Percentiles rank a stretch among this genome's conserved stretches.
These are phyloP conservation scores for Archips xylosteana DNA, from an alignment of 2,888 invertebrate genomes.

Conservation along the genomic window DNA sequence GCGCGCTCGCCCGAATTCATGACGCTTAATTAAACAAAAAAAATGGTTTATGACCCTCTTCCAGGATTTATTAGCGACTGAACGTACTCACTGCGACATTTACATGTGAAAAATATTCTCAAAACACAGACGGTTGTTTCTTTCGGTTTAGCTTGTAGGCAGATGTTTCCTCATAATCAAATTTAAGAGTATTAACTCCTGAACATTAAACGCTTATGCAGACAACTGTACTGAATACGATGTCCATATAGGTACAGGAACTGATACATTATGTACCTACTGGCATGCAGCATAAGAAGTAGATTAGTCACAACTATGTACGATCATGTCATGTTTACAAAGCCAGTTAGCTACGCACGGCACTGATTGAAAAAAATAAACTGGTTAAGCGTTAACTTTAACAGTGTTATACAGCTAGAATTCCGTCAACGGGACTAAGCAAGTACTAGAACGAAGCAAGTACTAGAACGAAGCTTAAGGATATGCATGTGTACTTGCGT, in stretches of 20 bases:
- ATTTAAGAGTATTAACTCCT: background rate
- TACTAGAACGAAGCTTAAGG: too few relatives aligned
- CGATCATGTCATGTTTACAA: constrained; percentile 32
- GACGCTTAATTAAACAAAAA: constrained; percentile 46
- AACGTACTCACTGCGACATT: constrained; percentile 27
- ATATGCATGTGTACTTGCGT: too few relatives aligned
- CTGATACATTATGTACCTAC: constrained; percentile 35
- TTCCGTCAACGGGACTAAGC: constrained; percentile 11
- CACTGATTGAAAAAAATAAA: constrained; percentile 33
- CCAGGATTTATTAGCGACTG: constrained; percentile 38
- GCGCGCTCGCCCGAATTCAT: constrained; percentile 51
- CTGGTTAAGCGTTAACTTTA: constrained; percentile 32
- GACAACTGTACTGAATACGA: constrained; percentile 10
- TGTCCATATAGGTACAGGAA: constrained; percentile 39
- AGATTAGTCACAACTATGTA: constrained; percentile 35
- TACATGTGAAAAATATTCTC: constrained; percentile 17
- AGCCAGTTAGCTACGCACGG: constrained; percentile 32
- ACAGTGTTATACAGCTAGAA: background rate
- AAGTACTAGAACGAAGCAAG: background rate
- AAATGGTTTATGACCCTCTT: constrained; percentile 47
- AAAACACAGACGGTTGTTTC: constrained; percentile 13
- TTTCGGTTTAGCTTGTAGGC: background rate
- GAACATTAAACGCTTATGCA: constrained; percentile 2
- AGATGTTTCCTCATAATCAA: constrained; percentile 13
- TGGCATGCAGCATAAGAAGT: constrained; percentile 36